These are phyloP conservation scores for Rhagium mordax DNA, from an alignment of 2,888 invertebrate genomes.

Conservation along the genomic window DNA sequence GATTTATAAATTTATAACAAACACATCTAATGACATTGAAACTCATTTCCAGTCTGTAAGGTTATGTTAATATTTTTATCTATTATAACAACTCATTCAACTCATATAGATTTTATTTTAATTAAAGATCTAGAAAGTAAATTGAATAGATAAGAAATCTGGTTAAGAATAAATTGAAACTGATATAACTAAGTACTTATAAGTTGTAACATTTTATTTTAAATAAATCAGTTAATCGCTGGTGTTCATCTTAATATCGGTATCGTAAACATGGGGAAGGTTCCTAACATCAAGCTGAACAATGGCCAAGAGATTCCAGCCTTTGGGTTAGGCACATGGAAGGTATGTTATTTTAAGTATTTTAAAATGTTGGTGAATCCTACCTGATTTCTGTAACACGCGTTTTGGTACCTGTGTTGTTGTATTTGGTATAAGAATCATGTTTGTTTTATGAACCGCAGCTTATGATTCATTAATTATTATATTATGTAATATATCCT, in stretches of 20 bases:
- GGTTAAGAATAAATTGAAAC: slow-evolving; percentile 12
- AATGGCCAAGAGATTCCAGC: slow-evolving; percentile 75
- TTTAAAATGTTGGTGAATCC: too few relatives aligned
- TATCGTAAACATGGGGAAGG: slow-evolving; percentile 38
- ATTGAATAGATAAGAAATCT: slow-evolving; percentile 22
- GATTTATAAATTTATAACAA: too few relatives aligned
- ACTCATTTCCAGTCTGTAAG: background rate
- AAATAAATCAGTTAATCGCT: slow-evolving; percentile 13
- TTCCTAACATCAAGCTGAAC: slow-evolving; percentile 69
- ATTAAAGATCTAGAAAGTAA: slow-evolving; percentile 17
- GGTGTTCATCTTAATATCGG: slow-evolving; percentile 1
- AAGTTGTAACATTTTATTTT: slow-evolving; percentile 9
- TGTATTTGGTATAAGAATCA: too few relatives aligned
- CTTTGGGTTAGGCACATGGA: slow-evolving; percentile 79
- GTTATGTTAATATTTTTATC: slow-evolving; percentile 19
- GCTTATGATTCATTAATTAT: too few relatives aligned
- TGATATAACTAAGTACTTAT: slow-evolving; percentile 16
- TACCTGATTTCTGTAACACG: too few relatives aligned
- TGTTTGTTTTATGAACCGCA: too few relatives aligned
- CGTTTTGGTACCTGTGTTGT: too few relatives aligned
- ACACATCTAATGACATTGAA: background rate
- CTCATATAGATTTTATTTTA: background rate
- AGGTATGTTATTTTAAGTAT: slow-evolving; percentile 70
- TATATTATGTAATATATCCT: too few relatives aligned
- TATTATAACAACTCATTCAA: background rate